Evolutionary conservation across 2,888 invertebrate species (phyloP), one percentile per base, ranked within the genome.

Genomic region (Chrysodeixis includens): DNA sequence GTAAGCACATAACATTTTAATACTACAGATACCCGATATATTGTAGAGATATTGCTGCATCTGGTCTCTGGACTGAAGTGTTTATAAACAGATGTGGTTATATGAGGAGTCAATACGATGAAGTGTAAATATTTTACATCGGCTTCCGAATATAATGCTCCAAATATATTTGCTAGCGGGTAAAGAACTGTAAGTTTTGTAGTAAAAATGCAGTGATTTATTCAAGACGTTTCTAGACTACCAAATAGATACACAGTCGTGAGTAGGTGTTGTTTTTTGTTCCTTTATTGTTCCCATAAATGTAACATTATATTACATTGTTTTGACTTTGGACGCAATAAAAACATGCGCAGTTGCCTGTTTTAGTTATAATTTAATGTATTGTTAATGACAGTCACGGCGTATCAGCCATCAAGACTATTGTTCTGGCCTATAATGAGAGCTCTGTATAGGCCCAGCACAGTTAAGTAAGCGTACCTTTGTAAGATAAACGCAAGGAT

Each of bases 361-460:
- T 46, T 56, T 40, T 69, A 51, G 35, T 12, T 51, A 59, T 46
- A 26, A 54, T 18, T 51, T 44, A 61, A n/a, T 51, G 26, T 64
- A 51, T 46, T 18, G 35, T 59, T 56, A 51, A 55, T 68, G 62
- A 55, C 22, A 70, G 59, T 74, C 58, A 49, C 8, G 30, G 64
- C 61, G 63, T 63, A 64, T 68, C 56, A 46, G 30, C 16, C 61
- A 44, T 51, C 40, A 12, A 52, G 53, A 20, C 52, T 49, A 71
- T 69, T 81, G 81, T 78, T 67, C 64, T 56, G 55, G 49, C 60
- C 61, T 53, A 58, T 65, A 68, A 68, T 60, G 46, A 62, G 55
- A 58, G 32, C 59, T 71, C 62, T 77, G 66, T 70, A 68, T 66
- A 66, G 53, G 60, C 40, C 53, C 40, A 54, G 51, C 30, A 20